Conservation (phyloP, 2,113 vertebrate species). For the Cebidichthys violaceus region DNA sequence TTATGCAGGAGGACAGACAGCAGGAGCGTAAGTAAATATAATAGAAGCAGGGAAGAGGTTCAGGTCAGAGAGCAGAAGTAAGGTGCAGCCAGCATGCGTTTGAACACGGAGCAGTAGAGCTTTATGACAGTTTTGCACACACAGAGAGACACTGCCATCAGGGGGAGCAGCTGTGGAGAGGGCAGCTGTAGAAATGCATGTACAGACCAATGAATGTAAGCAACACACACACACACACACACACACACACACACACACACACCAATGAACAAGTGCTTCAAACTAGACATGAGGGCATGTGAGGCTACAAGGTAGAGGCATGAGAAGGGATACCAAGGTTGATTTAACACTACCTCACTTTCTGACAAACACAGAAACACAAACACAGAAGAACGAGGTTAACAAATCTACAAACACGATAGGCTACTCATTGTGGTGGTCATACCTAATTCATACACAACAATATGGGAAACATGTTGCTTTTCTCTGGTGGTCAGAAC, state of each 20-base stretch:
- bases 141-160: constrained; percentile 43
- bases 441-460: neutral
- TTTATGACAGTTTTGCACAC: constrained; percentile 32
- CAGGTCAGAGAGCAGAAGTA: constrained; percentile 31
- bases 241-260: constrained; percentile 26
- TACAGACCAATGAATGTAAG: constrained; percentile 46
- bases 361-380: constrained; percentile 1
- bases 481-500: neutral
- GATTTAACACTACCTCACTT: constrained; percentile 2
- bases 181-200: constrained; percentile 70
- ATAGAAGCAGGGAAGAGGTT: neutral
- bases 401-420: neutral
- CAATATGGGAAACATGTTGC: neutral
- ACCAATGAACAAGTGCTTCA: constrained; percentile 11
- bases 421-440: neutral
- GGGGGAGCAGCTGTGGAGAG: constrained; percentile 70
- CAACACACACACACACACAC: neutral
- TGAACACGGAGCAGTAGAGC: constrained; percentile 9
- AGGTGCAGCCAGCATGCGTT: constrained; percentile 1
- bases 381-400: neutral
- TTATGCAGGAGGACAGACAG: neutral
- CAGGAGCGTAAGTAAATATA: neutral
- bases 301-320: constrained; percentile 29
- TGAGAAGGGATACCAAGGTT: neutral
- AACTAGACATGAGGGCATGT: constrained; percentile 43